Conservation (phyloP, 2,113 vertebrate species). For the Myotis brandtii region DNA sequence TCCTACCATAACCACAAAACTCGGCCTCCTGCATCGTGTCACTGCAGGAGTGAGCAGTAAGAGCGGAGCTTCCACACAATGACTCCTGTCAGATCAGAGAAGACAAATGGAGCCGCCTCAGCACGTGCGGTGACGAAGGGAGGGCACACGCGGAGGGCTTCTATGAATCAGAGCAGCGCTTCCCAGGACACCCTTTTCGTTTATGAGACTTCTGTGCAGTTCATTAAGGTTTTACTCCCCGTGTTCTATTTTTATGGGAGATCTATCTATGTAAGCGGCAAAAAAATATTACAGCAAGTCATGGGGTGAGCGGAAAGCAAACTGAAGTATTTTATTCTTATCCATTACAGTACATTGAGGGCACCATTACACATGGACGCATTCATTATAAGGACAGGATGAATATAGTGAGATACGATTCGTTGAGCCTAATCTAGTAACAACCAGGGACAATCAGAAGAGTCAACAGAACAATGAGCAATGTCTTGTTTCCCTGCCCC, state of each 20-base stretch:
- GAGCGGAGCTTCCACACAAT: not conserved
- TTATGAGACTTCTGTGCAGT: slow-evolving; percentile 49
- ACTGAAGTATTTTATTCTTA: slow-evolving; percentile 19
- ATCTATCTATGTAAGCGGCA: not conserved
- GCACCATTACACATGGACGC: not conserved
- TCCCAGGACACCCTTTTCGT: not conserved
- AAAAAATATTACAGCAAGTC: slow-evolving; percentile 39
- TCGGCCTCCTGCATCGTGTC: not conserved
- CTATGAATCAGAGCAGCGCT: slow-evolving; percentile 47
- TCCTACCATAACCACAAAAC: not conserved
- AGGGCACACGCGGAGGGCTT: not conserved
- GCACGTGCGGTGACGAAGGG: slow-evolving; percentile 12
- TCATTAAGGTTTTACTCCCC: slow-evolving; percentile 67
- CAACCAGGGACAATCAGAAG: not conserved
- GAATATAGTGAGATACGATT: not conserved
- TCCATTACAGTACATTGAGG: not conserved
- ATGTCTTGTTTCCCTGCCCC: not conserved
- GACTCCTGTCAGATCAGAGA: not conserved
- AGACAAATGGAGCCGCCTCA: not conserved
- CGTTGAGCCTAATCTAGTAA: not conserved
- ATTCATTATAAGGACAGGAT: not conserved
- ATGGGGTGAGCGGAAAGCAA: not conserved
- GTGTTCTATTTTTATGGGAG: slow-evolving; percentile 44
- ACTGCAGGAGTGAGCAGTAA: not conserved
- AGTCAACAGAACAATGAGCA: not conserved